phyloP scores from a whole-genome alignment of 2,113 vertebrate genomes.

The Callospermophilus lateralis region DNA sequence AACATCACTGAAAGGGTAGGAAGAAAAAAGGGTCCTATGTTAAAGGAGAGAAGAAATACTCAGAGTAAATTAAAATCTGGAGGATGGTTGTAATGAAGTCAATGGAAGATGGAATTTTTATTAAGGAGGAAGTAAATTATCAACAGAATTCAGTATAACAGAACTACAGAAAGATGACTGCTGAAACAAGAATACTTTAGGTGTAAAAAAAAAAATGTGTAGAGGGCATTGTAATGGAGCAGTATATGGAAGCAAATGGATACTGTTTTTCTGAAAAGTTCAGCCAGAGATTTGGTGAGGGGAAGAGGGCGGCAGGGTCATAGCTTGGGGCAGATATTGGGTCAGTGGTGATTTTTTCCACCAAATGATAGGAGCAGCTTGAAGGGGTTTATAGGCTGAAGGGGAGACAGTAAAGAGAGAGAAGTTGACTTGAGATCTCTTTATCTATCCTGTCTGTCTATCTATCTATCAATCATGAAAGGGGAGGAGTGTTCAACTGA shows the following conservation, averaged over 20 bases:
- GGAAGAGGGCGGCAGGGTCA: background rate
- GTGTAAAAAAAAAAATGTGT: background rate
- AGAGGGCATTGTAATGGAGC: background rate
- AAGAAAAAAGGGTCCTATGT: background rate
- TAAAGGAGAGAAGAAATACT: background rate
- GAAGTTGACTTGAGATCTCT: background rate
- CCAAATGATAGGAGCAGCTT: background rate
- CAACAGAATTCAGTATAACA: background rate
- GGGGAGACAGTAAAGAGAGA: background rate
- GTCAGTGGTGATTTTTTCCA: background rate
- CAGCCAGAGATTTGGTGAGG: background rate
- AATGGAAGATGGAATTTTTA: background rate
- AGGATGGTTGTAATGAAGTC: background rate
- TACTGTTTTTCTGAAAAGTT: background rate
- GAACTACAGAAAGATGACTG: background rate
- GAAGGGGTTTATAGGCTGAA: background rate
- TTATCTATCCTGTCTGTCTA: too few relatives aligned
- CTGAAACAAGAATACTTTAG: background rate
- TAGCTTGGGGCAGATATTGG: background rate
- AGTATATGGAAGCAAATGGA: background rate
- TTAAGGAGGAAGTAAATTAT: background rate
- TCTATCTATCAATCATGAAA: background rate
- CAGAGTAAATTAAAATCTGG: background rate
- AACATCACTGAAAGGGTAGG: background rate
- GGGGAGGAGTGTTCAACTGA: background rate